Conservation (phyloP, 2,113 vertebrate species). For the Cettia cetti region DNA sequence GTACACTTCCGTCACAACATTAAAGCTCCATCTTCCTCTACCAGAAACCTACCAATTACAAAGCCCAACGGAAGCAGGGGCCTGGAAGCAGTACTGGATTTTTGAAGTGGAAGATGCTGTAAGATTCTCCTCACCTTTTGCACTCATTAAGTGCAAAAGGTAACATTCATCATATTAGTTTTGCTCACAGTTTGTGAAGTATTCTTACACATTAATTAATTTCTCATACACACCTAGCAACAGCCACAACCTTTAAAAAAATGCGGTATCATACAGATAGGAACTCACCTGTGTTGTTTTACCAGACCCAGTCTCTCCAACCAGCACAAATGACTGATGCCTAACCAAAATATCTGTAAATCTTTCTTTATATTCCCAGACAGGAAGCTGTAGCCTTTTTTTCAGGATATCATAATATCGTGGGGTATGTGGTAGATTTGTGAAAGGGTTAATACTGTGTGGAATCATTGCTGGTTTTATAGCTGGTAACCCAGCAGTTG, state of each 20-base stretch:
- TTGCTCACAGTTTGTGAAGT: background rate
- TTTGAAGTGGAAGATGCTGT: background rate
- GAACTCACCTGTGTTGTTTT: conserved; percentile 93
- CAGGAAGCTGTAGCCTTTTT: conserved; percentile 91
- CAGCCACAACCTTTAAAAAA: background rate
- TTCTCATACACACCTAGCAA: background rate
- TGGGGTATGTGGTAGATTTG: conserved; percentile 92
- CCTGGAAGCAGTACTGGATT: background rate
- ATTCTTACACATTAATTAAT: background rate
- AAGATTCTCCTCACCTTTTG: background rate
- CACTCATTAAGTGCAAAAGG: background rate
- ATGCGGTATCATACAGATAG: background rate
- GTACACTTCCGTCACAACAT: background rate
- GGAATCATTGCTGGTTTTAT: conserved; percentile 85
- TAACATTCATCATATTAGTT: background rate
- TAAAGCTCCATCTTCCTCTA: background rate
- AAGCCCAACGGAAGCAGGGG: background rate
- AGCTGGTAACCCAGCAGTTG: conserved; percentile 65
- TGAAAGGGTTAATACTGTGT: conserved; percentile 93
- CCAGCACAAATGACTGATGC: conserved; percentile 92
- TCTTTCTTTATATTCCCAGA: conserved; percentile 94
- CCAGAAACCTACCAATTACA: background rate
- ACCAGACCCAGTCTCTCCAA: conserved; percentile 94
- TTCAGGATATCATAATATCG: conserved; percentile 94
- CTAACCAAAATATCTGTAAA: conserved; percentile 89